Evolutionary conservation across 2,797 vertebrate species (phyloP).

Genomic region (Cossypha dichroa): DNA sequence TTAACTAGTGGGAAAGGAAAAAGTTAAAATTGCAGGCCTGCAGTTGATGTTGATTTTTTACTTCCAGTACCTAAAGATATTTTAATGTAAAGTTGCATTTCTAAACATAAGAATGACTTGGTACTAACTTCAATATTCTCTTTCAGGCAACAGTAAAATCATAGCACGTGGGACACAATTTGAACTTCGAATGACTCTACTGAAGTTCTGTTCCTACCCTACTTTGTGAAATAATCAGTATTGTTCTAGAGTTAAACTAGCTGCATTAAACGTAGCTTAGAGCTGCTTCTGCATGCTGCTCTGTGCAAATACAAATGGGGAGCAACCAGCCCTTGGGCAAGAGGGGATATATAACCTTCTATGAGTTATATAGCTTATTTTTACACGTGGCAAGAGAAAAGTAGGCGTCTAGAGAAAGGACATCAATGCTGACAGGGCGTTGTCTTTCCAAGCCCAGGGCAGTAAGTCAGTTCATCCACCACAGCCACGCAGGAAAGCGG

Average conservation of each 20-base stretch:
- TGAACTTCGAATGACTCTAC: not conserved
- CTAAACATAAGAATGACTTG: not conserved
- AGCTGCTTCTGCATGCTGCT: not conserved
- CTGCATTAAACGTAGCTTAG: rapidly evolving
- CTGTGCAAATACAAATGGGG: rapidly evolving
- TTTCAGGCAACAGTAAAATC: not conserved
- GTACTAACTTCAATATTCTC: not conserved
- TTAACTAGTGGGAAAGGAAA: not conserved
- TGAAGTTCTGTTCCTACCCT: not conserved
- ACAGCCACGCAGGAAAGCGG: not conserved
- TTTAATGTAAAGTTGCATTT: not conserved
- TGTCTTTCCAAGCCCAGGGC: not conserved
- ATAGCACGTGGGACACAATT: not conserved
- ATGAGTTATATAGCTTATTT: not conserved
- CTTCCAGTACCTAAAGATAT: not conserved
- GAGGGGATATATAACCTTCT: rapidly evolving
- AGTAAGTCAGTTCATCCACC: not conserved
- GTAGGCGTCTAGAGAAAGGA: not conserved
- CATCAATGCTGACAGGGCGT: not conserved
- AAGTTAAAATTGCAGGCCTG: not conserved
- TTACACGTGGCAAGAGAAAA: not conserved
- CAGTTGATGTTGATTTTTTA: not conserved
- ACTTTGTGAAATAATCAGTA: not conserved
- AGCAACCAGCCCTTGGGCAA: rapidly evolving
- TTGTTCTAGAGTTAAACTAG: not conserved